Conservation (phyloP, 2,888 invertebrate genomes). For the Limenitis camilla region DNA sequence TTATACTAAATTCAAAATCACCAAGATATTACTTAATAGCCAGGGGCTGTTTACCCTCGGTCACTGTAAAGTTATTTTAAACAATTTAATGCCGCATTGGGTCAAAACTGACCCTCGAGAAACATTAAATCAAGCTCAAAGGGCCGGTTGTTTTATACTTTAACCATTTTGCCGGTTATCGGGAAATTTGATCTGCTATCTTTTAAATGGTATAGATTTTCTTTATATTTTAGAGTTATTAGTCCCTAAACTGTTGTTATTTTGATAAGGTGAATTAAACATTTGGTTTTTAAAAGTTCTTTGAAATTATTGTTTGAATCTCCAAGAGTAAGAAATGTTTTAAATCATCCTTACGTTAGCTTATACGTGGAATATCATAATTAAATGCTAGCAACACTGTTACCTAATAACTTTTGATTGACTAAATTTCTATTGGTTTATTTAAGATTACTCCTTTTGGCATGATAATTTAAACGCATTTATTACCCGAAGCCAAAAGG, state of each 20-base stretch:
- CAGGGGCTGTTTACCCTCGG: slow-evolving; percentile 48
- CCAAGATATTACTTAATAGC: slow-evolving; percentile 32
- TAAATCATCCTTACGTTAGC: too few species aligned
- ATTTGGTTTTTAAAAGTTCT: too few species aligned
- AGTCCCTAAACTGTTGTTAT: slow-evolving; percentile 54
- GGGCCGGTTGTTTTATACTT: slow-evolving; percentile 38
- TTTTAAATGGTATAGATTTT: slow-evolving; percentile 47
- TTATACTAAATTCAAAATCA: slow-evolving; percentile 26
- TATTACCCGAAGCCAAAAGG: too few species aligned
- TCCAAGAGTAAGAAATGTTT: too few species aligned
- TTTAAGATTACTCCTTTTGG: too few species aligned
- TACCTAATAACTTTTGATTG: too few species aligned
- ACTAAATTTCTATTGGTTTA: too few species aligned
- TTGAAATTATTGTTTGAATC: too few species aligned
- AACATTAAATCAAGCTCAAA: slow-evolving; percentile 55
- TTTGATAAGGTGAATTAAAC: too few species aligned
- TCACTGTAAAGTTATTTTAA: slow-evolving; percentile 59
- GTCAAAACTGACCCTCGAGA: slow-evolving; percentile 51
- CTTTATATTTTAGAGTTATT: slow-evolving; percentile 66
- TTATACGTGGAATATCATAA: too few species aligned
- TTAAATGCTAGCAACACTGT: too few species aligned
- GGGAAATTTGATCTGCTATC: slow-evolving; percentile 50
- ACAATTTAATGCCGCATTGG: slow-evolving; percentile 45
- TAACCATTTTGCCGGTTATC: slow-evolving; percentile 53
- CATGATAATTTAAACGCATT: too few species aligned